phyloP scores from a whole-genome alignment of 2,888 invertebrate species.

The Apocheima hispidaria region DNA sequence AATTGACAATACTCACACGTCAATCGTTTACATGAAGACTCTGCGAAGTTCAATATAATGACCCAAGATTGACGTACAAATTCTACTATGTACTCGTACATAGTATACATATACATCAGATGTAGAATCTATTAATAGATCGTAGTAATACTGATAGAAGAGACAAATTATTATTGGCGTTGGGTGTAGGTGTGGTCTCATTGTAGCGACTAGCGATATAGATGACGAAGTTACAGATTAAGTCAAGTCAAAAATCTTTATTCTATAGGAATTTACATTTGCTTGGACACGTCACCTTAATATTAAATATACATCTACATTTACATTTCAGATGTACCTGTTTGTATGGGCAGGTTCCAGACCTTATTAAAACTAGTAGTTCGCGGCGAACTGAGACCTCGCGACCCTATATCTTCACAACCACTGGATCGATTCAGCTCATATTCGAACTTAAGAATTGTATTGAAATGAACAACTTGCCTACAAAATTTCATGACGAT shows the following conservation, averaged over 20 bases:
- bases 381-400: no score
- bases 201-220: constrained; percentile 7
- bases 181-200: constrained; percentile 3
- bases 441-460: no score
- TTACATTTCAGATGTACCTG: no score
- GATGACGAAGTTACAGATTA: neutral
- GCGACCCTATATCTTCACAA: no score
- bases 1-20: constrained; percentile 4
- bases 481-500: no score
- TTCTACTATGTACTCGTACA: neutral
- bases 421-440: no score
- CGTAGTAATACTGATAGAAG: constrained; percentile 5
- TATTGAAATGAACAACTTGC: no score
- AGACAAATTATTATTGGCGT: constrained; percentile 12
- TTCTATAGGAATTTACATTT: no score
- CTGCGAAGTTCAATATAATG: neutral
- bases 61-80: constrained; percentile 1
- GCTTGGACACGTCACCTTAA: no score
- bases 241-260: neutral
- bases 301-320: no score
- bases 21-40: constrained; percentile 11
- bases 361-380: no score
- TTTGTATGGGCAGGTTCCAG: no score
- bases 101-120: constrained; percentile 22
- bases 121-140: constrained; percentile 27